Conservation (phyloP, 2,797 vertebrate genomes). For the Nyctibius grandis region DNA sequence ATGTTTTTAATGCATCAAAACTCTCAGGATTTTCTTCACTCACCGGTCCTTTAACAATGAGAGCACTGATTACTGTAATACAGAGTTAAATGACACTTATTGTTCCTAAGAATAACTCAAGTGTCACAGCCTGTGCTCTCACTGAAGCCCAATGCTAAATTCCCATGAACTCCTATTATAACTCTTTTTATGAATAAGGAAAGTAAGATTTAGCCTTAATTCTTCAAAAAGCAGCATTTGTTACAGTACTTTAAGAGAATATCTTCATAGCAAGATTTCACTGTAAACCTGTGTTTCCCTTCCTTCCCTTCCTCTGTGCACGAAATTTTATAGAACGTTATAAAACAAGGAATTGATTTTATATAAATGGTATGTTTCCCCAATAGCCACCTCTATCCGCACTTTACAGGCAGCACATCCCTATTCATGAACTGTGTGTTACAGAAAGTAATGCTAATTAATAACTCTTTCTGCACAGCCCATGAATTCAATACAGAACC, state of each 20-base stretch:
- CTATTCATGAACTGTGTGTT: slow-evolving; percentile 49
- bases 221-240: neutral
- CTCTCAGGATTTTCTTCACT: neutral
- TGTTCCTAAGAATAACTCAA: neutral
- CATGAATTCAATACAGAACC: slow-evolving; percentile 38
- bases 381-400: neutral
- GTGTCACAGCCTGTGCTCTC: neutral
- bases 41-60: neutral
- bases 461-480: slow-evolving; percentile 30
- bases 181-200: neutral
- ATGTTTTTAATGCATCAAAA: neutral
- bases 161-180: neutral
- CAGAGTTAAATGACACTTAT: neutral
- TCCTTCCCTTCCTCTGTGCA: neutral
- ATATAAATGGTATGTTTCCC: neutral
- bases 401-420: neutral
- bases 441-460: slow-evolving; percentile 51
- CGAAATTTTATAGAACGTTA: neutral
- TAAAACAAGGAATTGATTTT: neutral
- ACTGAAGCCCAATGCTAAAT: neutral
- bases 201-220: neutral
- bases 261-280: neutral
- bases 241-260: neutral
- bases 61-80: neutral
- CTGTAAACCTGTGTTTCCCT: neutral